These are phyloP conservation scores for Corapipo altera DNA, from an alignment of 2,113 vertebrate species.

Conservation along the genomic window DNA sequence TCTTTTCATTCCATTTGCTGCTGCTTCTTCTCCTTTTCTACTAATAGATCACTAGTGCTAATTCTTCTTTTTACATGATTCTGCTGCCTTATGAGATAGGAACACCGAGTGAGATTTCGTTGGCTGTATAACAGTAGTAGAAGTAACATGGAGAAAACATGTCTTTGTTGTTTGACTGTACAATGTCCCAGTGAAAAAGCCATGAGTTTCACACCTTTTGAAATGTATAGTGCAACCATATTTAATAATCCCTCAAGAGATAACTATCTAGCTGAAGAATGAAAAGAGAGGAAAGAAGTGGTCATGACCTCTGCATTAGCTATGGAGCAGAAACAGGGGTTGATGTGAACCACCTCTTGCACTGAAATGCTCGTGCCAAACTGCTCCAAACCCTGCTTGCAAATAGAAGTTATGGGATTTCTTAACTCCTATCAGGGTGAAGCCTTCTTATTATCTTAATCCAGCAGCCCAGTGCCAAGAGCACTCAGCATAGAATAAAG, in stretches of 20 bases:
- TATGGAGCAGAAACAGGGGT: background rate
- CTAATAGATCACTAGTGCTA: background rate
- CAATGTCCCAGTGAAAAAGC: background rate
- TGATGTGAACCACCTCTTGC: background rate
- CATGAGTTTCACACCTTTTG: background rate
- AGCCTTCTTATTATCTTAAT: background rate
- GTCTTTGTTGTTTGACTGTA: background rate
- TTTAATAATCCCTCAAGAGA: background rate
- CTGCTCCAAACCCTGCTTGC: background rate
- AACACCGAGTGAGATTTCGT: background rate
- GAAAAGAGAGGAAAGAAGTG: background rate
- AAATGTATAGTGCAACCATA: background rate
- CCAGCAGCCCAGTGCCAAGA: background rate
- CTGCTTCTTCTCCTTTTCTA: background rate
- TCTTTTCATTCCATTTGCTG: background rate
- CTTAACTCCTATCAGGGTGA: background rate
- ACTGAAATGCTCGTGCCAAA: background rate
- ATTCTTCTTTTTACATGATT: background rate
- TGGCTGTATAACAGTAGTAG: background rate
- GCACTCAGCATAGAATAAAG: fast-evolving
- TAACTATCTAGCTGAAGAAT: background rate
- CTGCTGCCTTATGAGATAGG: background rate
- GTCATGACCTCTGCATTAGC: background rate
- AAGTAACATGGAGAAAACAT: background rate
- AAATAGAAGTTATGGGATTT: background rate